Conservation (phyloP, 2,113 vertebrate genomes). For the Axis porcinus region DNA sequence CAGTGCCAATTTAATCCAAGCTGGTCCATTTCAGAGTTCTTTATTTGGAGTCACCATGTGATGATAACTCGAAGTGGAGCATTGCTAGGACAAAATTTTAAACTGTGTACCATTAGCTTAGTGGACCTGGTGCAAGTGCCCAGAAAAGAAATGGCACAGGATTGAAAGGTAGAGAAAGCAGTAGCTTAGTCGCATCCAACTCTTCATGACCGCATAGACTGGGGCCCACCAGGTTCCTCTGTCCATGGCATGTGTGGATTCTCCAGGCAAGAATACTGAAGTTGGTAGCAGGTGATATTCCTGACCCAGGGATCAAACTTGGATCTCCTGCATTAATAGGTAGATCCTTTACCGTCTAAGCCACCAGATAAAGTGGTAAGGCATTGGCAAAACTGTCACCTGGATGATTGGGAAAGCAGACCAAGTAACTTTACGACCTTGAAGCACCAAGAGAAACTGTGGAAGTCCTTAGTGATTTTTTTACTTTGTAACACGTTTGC, state of each 20-base stretch:
- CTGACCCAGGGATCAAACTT: background rate
- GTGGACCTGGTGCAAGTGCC: background rate
- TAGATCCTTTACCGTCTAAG: background rate
- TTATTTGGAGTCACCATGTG: background rate
- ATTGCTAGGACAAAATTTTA: background rate
- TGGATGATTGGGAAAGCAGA: conserved; percentile 11
- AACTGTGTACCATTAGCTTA: background rate
- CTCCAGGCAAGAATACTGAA: background rate
- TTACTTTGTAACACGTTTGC: background rate
- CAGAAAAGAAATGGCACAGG: background rate
- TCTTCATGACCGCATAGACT: background rate
- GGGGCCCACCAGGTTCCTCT: background rate
- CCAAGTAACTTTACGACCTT: background rate
- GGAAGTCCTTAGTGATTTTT: background rate
- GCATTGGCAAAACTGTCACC: background rate
- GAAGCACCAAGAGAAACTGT: background rate
- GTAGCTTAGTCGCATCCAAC: background rate
- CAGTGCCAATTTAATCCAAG: background rate
- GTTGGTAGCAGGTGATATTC: background rate
- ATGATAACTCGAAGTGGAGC: background rate
- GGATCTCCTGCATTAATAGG: background rate
- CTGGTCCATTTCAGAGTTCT: background rate
- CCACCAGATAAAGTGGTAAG: background rate
- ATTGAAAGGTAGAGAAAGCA: background rate
- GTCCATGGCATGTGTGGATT: background rate